Percentiles rank a stretch among this genome's conserved stretches.
These are phyloP conservation scores for Calliphora vomitoria DNA, from an alignment of 2,888 invertebrate species.

Conservation along the genomic window DNA sequence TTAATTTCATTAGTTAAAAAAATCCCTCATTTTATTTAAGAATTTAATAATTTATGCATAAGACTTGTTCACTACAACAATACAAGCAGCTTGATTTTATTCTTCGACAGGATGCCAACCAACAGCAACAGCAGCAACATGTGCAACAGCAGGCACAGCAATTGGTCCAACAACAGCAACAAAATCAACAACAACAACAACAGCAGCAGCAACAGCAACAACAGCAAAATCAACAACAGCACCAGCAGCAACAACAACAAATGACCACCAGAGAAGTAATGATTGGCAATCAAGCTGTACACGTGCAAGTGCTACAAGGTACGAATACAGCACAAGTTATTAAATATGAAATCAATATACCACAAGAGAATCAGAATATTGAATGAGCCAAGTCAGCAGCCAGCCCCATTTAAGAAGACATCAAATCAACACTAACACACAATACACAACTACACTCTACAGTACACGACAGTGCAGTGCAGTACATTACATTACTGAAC, in stretches of 20 bases:
- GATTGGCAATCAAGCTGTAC: constrained; percentile 85
- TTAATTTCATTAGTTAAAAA: constrained; percentile 37
- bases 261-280: constrained; percentile 84
- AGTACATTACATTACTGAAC: too few relatives aligned
- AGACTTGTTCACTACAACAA: constrained; percentile 72
- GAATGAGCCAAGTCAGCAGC: constrained; percentile 50
- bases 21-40: constrained; percentile 63
- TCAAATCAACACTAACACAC: background rate
- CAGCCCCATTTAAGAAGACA: background rate
- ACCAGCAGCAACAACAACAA: constrained; percentile 80
- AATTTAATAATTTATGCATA: constrained; percentile 71
- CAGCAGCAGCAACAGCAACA: constrained; percentile 82
- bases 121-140: constrained; percentile 70
- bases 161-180: constrained; percentile 76
- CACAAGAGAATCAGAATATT: constrained; percentile 82
- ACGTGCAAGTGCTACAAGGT: constrained; percentile 82
- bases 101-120: constrained; percentile 74
- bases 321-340: constrained; percentile 84
- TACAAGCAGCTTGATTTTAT: constrained; percentile 77
- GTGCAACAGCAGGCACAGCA: constrained; percentile 63
- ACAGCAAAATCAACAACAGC: constrained; percentile 79
- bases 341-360: constrained; percentile 87
- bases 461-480: background rate
- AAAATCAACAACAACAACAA: constrained; percentile 80
- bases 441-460: background rate